Base-by-base conservation (phyloP, 1,140 invertebrate species). In the Meloidogyne hapla region DNA sequence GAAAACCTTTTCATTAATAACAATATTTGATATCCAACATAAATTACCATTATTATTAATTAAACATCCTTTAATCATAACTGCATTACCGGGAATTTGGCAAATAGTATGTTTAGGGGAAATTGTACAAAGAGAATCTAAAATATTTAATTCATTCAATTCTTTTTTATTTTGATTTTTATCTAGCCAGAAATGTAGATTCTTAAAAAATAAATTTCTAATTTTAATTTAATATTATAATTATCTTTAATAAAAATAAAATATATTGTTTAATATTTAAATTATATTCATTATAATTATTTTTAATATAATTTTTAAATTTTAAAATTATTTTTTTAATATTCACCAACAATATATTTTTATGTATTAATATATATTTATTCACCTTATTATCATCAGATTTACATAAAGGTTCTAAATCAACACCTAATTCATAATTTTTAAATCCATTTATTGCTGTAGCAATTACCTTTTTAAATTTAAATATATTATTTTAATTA, bases 391-490 rank as follows among this genome's bases (percentile, higher is more conserved):
- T n/a, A 28, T 77, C 33, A 62, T 64, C 61, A 21, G 18, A 2
- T 15, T 79, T 71, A 61, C 81, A 82, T 62, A 83, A 77, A 26
- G 81, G 81, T 38, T 82, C 81, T 33, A 82, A 40, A 63, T 82
- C 81, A 10, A 82, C 69, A 42, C 81, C 81, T 2, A 82, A n/a
- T 73, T 81, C 69, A 70, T 82, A 84, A 62, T 83, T 64, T 18
- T 81, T 79, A 61, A 75, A 83, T 33, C 67, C 69, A 10, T 76
- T 48, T 23, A 23, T 15, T 13, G 71, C 71, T 25, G 56, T 63
- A 28, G 69, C 69, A 28, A 42, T 28, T 25, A 70, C 38, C 69
- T 70, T 42, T 69, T 23, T 26, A 38, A 61, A 18, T 9, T 26
- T 18, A 9, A 45, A 28, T 28, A 9, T 13, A 2, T 42, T 33